A percentile compares a stretch with the other conserved stretches of the same genome.
These are phyloP conservation scores for Agrotis exclamationis DNA, from an alignment of 2,888 invertebrate species.

Conservation along the genomic window DNA sequence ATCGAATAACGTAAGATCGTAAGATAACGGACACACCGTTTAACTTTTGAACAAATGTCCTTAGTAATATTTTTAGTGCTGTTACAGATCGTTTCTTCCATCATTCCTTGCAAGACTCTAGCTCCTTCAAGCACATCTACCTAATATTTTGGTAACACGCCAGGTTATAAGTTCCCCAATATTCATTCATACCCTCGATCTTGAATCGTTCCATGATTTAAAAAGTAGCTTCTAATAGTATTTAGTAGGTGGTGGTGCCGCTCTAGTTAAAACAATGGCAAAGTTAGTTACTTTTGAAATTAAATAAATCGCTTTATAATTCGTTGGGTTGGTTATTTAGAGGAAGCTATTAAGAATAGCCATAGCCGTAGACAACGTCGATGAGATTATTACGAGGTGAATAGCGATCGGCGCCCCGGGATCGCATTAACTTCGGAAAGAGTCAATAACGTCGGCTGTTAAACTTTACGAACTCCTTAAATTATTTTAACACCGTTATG, in stretches of 20 bases:
- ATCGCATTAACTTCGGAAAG: constrained; percentile 83
- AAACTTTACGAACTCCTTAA: constrained; percentile 86
- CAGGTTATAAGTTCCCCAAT: background rate
- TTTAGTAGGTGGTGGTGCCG: background rate
- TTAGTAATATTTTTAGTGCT: background rate
- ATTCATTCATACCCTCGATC: constrained; percentile 12
- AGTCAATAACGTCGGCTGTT: constrained; percentile 83
- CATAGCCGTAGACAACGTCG: constrained; percentile 78
- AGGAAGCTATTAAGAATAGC: constrained; percentile 72
- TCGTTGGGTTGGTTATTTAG: constrained; percentile 63
- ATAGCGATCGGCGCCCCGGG: constrained; percentile 75
- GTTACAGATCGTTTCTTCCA: background rate
- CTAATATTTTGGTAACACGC: background rate
- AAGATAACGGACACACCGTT: no score
- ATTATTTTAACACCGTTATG: constrained; percentile 86
- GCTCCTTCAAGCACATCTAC: background rate
- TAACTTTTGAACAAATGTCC: background rate
- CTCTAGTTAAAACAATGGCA: constrained; percentile 14
- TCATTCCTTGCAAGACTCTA: background rate
- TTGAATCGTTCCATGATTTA: background rate
- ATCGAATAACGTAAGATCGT: no score
- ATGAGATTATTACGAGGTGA: constrained; percentile 80
- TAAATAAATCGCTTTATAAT: constrained; percentile 56
- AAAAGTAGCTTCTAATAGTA: background rate
- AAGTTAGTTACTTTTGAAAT: constrained; percentile 34